phyloP scores from a whole-genome alignment of 1,140 invertebrate species.

The Plodia interpunctella region DNA sequence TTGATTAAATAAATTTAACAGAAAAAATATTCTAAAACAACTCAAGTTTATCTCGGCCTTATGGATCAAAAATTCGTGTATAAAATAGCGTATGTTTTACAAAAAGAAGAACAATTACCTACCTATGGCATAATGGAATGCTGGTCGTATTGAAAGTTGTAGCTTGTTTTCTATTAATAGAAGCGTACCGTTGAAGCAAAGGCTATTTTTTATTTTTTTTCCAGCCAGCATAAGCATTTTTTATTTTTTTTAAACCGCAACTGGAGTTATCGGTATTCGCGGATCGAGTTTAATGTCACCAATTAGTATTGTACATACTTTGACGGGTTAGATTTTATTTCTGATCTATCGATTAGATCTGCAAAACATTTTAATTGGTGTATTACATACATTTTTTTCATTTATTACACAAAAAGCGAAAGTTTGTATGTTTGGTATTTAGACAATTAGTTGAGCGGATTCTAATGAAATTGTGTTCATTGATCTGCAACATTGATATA shows the following conservation, averaged over 20 bases:
- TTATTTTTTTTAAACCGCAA: background rate
- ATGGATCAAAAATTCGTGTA: background rate
- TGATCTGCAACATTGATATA: too few species aligned
- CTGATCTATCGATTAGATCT: background rate
- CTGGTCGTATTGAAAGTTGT: constrained; percentile 3
- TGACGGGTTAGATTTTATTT: background rate
- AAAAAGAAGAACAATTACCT: background rate
- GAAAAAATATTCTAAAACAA: too few species aligned
- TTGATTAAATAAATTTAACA: too few species aligned
- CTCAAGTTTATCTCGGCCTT: too few species aligned
- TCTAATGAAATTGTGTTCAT: too few species aligned
- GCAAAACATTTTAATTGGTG: background rate
- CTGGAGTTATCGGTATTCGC: background rate
- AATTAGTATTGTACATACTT: background rate
- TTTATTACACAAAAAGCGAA: too few species aligned
- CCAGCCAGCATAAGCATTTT: background rate
- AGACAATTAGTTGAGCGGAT: too few species aligned
- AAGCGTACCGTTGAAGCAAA: background rate
- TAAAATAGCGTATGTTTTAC: background rate
- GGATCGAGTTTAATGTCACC: background rate
- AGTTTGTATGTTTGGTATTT: too few species aligned
- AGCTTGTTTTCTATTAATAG: constrained; percentile 4
- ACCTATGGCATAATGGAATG: background rate
- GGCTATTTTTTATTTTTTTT: background rate
- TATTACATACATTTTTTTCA: too few species aligned